Evolutionary conservation across 2,113 vertebrate species (phyloP).

Genomic region (Cyprinus carpio): DNA sequence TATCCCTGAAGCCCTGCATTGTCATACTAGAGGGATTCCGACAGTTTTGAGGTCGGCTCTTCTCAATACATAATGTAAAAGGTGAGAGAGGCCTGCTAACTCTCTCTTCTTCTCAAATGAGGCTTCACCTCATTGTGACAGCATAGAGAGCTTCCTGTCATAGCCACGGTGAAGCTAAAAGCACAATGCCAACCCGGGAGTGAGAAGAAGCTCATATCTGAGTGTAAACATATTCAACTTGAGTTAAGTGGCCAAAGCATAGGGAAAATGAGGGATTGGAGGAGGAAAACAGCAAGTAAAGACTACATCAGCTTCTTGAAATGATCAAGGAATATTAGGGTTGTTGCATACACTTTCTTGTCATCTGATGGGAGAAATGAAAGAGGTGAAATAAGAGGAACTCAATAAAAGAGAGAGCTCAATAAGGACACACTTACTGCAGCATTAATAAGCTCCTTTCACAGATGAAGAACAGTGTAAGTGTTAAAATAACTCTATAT

Average conservation of each 20-base stretch:
- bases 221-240: conserved; percentile 2
- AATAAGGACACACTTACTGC: conserved; percentile 32
- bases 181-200: not conserved
- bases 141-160: conserved; percentile 1
- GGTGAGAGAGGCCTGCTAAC: not conserved
- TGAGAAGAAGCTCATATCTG: not conserved
- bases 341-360: not conserved
- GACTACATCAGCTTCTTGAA: not conserved
- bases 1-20: not conserved
- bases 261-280: not conserved
- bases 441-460: conserved; percentile 20
- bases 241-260: not conserved
- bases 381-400: not conserved
- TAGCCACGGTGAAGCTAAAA: not conserved
- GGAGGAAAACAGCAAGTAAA: not conserved
- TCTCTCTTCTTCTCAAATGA: conserved; percentile 15
- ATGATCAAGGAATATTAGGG: not conserved
- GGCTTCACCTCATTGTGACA: not conserved
- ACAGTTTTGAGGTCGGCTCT: not conserved
- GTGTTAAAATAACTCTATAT: conserved; percentile 1
- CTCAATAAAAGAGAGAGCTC: not conserved
- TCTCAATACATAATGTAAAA: conserved; percentile 36
- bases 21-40: not conserved
- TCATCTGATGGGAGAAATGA: conserved; percentile 5
- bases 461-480: conserved; percentile 16